Base-by-base conservation (phyloP, 2,113 vertebrate genomes). In the Petromus typicus region DNA sequence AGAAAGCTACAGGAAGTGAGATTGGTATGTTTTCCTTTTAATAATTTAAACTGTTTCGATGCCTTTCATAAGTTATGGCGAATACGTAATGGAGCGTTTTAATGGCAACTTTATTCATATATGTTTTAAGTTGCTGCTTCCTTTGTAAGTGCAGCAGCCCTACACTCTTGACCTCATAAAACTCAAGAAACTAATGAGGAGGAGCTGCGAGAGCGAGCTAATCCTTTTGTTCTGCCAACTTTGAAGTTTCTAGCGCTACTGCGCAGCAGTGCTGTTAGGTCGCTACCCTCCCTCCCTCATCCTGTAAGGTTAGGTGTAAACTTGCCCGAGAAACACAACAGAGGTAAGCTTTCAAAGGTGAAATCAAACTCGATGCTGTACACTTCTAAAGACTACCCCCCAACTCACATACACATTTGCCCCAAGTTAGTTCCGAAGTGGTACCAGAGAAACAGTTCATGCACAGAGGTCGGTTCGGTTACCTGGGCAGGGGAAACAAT, bases 401-500 rank as follows among this genome's bases (percentile, higher is more conserved):
- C 84, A 79, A 14, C 22, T 86, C 92, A 51, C 3, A 93, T 63
- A 96, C 0, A 0, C 43, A 0, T 76, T 37, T 0, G 0, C 89
- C 85, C 75, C 78, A 86, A 89, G 94, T 95, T 91, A 95, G 88
- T 76, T 88, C 75, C 86, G 2, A 89, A 83, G 86, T 61, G 92
- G 91, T n/a, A 80, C 94, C 95, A 89, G 56, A 96, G 82, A 96
- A 95, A 95, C 92, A 97, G 54, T 95, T 97, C 97, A 98, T 97
- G 97, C 97, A 97, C 51, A 98, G 95, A 97, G 85, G 73, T 93
- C 59, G 92, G 75, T 97, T 96, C 86, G 7, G 96, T 99, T 99
- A 99, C 99, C 99, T 99, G 99, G 97, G 98, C 94, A 92, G 98
- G 98, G 98, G 98, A 97, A 98, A 98, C 98, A 98, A 98, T 97